Conservation (phyloP, 1,140 invertebrate genomes). For the Caenorhabditis tropicalis region DNA sequence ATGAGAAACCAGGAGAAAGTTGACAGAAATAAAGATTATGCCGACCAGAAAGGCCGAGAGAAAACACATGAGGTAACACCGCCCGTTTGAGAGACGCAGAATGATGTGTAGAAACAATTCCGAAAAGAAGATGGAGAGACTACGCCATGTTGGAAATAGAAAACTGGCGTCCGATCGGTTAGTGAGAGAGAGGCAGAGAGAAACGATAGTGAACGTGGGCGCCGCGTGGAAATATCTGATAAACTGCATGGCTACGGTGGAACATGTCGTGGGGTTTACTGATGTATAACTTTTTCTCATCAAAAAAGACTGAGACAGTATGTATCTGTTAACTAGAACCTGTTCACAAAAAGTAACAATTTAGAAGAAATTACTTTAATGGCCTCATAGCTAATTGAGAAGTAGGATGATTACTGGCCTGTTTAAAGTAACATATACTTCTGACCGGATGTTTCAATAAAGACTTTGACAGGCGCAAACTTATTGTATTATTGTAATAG, state of each 20-base stretch:
- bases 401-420: too few species aligned
- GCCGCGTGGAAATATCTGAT: not conserved
- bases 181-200: not conserved
- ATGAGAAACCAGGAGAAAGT: constrained; percentile 23
- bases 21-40: constrained; percentile 25
- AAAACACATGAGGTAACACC: not conserved
- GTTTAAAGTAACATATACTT: too few species aligned
- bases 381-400: too few species aligned
- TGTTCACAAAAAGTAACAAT: too few species aligned
- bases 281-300: too few species aligned
- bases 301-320: too few species aligned
- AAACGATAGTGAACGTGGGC: constrained; percentile 6
- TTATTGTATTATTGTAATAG: too few species aligned
- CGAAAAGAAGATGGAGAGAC: not conserved
- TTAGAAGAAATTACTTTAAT: too few species aligned
- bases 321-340: too few species aligned
- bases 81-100: not conserved
- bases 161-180: constrained; percentile 27
- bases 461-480: too few species aligned
- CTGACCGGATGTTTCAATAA: too few species aligned
- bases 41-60: not conserved
- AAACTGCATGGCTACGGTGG: not conserved
- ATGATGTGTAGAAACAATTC: not conserved
- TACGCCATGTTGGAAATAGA: constrained; percentile 33
- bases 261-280: not conserved